Conservation (phyloP, 2,888 invertebrate species). For the Aphodius granarius region DNA sequence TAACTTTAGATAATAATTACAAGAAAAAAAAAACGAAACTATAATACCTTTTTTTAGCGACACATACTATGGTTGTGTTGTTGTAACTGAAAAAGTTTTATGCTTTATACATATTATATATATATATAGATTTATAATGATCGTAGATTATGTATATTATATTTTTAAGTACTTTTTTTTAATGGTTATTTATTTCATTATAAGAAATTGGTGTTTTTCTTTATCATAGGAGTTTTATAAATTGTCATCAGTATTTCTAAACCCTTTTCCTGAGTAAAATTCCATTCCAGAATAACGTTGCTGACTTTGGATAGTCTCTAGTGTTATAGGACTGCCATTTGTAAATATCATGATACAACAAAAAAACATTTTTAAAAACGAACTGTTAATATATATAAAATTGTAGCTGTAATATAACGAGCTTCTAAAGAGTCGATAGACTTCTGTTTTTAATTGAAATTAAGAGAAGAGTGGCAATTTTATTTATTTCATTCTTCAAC, state of each 20-base stretch:
- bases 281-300: slow-evolving; percentile 5
- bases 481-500: slow-evolving; percentile 6
- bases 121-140: neutral
- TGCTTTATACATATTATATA: neutral
- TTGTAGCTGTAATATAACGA: slow-evolving; percentile 26
- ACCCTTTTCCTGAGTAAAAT: neutral
- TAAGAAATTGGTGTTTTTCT: neutral
- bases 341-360: slow-evolving; percentile 39
- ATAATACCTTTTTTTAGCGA: neutral
- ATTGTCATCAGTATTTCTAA: neutral
- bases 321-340: slow-evolving; percentile 45
- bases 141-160: neutral
- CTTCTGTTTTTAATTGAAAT: neutral
- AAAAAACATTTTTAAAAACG: neutral
- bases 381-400: slow-evolving; percentile 1
- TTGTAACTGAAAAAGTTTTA: neutral
- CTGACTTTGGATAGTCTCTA: slow-evolving; percentile 12
- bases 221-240: neutral
- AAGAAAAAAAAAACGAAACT: slow-evolving; percentile 9
- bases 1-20: slow-evolving; percentile 24
- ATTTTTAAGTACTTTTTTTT: slow-evolving; percentile 14
- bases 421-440: slow-evolving; percentile 16
- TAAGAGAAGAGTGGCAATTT: neutral
- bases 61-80: neutral
- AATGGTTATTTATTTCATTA: neutral